A percentile compares a stretch with the other conserved stretches of the same genome.
Evolutionary conservation across 2,113 vertebrate species (phyloP).

Genomic region (Trinectes maculatus): DNA sequence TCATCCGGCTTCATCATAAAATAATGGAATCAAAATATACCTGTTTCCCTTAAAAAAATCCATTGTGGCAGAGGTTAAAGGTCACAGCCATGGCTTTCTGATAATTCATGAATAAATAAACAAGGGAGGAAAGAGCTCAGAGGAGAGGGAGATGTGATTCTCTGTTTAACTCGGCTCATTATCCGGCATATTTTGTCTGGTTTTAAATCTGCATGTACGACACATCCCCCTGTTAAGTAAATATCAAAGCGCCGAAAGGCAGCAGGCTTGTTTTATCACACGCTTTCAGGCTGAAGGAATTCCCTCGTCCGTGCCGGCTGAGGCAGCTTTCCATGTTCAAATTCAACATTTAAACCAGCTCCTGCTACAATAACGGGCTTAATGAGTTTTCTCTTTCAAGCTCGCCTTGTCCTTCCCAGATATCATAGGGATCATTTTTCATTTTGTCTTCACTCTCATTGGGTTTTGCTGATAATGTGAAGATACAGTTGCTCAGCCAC

Average conservation of each 20-base stretch:
- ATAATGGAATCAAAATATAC: slow-evolving; percentile 1
- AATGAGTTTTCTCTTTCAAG: neutral
- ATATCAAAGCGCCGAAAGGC: slow-evolving; percentile 15
- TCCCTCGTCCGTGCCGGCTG: neutral
- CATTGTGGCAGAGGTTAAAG: slow-evolving; percentile 21
- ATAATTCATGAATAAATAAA: slow-evolving; percentile 7
- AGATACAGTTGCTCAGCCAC: neutral
- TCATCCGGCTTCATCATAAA: no score
- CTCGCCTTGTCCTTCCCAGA: neutral
- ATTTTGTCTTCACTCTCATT: no score
- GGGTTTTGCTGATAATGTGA: neutral
- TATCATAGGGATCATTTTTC: neutral
- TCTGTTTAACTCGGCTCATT: neutral
- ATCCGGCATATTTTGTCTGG: slow-evolving; percentile 8
- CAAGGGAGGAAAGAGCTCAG: neutral
- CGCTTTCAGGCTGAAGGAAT: slow-evolving; percentile 4
- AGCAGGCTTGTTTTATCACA: slow-evolving; percentile 12
- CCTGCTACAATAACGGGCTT: neutral
- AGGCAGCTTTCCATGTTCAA: slow-evolving; percentile 1
- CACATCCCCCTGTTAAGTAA: slow-evolving; percentile 18
- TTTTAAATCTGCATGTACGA: slow-evolving; percentile 8
- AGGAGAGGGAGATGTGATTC: neutral
- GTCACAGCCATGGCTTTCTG: neutral
- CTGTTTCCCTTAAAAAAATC: neutral
- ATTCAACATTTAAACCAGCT: neutral